Evolutionary conservation across 2,797 vertebrate genomes (phyloP).

Genomic region (Ibycter americanus): DNA sequence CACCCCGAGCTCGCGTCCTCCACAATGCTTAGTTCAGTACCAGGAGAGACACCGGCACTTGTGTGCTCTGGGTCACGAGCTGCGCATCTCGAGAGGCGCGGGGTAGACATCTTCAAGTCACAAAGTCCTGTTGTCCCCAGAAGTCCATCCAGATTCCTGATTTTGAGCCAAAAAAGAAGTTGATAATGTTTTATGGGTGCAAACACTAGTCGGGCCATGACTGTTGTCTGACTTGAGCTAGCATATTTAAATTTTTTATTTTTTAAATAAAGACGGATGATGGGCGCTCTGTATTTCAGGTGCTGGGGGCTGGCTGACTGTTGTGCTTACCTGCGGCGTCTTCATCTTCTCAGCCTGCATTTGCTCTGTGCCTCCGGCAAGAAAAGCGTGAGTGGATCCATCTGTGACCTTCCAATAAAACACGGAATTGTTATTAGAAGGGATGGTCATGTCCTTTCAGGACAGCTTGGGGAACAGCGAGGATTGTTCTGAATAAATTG

Average conservation of each 20-base stretch:
- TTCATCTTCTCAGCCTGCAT: constrained; percentile 58
- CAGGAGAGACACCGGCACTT: not conserved
- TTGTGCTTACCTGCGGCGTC: constrained; percentile 31
- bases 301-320: not conserved
- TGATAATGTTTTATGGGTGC: rapidly evolving
- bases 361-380: constrained; percentile 68
- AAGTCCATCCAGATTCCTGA: not conserved
- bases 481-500: not conserved
- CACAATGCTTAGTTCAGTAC: rapidly evolving
- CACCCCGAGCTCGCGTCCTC: rapidly evolving
- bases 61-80: rapidly evolving
- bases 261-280: not conserved
- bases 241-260: not conserved
- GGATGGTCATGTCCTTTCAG: rapidly evolving
- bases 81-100: rapidly evolving
- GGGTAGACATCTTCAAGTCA: rapidly evolving
- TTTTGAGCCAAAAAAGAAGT: rapidly evolving
- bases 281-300: constrained; percentile 25
- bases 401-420: rapidly evolving
- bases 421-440: rapidly evolving
- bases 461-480: rapidly evolving
- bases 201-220: rapidly evolving
- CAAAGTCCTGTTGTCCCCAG: not conserved
- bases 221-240: not conserved
- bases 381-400: constrained; percentile 78